Conservation (phyloP, 2,113 vertebrate species). For the Stigmatopora argus region DNA sequence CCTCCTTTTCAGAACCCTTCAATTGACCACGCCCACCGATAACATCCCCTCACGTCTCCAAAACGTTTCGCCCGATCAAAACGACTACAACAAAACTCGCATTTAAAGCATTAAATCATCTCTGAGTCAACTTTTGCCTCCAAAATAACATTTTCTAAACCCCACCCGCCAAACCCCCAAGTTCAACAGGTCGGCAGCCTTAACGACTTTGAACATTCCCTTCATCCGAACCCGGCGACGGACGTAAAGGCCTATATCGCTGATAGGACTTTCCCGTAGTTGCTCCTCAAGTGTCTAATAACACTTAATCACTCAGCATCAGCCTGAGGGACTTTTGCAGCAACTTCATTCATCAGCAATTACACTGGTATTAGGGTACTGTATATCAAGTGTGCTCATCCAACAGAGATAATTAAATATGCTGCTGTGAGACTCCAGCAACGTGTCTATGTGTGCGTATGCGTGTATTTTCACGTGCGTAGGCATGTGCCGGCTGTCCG, state of each 20-base stretch:
- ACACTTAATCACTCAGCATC: constrained; percentile 18
- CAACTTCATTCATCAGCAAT: constrained; percentile 39
- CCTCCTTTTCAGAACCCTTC: no score
- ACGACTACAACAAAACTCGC: no score
- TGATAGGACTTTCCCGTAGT: constrained; percentile 16
- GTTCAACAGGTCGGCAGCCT: not conserved
- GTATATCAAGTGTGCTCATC: constrained; percentile 23
- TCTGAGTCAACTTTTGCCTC: no score
- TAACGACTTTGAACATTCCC: not conserved
- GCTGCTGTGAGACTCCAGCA: constrained; percentile 29
- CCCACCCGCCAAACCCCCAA: no score
- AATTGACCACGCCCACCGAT: no score
- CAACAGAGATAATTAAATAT: constrained; percentile 48
- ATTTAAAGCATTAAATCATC: no score
- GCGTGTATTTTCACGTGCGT: not conserved
- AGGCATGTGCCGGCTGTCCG: constrained; percentile 3
- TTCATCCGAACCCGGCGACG: not conserved
- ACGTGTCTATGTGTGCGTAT: not conserved
- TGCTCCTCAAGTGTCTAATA: constrained; percentile 25
- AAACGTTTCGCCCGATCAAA: no score
- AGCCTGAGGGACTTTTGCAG: constrained; percentile 21
- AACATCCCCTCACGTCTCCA: no score
- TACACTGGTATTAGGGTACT: constrained; percentile 9
- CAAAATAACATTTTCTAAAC: no score
- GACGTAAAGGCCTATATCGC: constrained; percentile 6